These are phyloP conservation scores for Pseudomyrmex cubaensis DNA, from an alignment of 1,140 invertebrate genomes.

Conservation along the genomic window DNA sequence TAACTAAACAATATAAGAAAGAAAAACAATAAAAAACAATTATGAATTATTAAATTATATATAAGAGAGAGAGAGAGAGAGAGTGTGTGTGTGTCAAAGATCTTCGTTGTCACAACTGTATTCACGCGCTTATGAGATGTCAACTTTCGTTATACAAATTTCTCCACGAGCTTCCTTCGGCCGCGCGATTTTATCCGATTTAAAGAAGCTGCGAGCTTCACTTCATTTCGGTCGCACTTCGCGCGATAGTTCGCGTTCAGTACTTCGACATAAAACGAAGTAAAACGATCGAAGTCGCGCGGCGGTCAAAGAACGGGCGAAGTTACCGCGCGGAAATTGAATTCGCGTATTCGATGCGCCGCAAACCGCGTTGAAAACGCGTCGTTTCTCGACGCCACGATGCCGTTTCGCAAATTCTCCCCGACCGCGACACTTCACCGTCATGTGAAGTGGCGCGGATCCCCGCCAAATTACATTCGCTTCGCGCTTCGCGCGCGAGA, in stretches of 20 bases:
- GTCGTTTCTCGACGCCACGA: constrained; percentile 39
- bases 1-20: too few relatives aligned
- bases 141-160: constrained; percentile 34
- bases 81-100: neutral
- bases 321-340: constrained; percentile 57
- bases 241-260: constrained; percentile 17
- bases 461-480: constrained; percentile 59
- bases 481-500: constrained; percentile 36
- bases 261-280: constrained; percentile 24
- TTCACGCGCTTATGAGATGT: neutral
- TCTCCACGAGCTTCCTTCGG: constrained; percentile 1
- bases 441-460: constrained; percentile 56
- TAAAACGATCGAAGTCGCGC: constrained; percentile 49
- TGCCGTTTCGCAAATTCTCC: constrained; percentile 52
- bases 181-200: constrained; percentile 22
- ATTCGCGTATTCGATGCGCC: constrained; percentile 53
- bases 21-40: too few relatives aligned
- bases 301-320: constrained; percentile 10
- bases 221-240: constrained; percentile 23
- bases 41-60: too few relatives aligned
- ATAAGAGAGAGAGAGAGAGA: neutral
- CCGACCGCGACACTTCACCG: constrained; percentile 29
- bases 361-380: constrained; percentile 37
- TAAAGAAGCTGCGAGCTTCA: constrained; percentile 18
- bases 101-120: constrained; percentile 15